Percentiles rank a stretch among this genome's conserved stretches.
phyloP scores from a whole-genome alignment of 92 coral and sea anemone genomes.

The Porites evermanni region DNA sequence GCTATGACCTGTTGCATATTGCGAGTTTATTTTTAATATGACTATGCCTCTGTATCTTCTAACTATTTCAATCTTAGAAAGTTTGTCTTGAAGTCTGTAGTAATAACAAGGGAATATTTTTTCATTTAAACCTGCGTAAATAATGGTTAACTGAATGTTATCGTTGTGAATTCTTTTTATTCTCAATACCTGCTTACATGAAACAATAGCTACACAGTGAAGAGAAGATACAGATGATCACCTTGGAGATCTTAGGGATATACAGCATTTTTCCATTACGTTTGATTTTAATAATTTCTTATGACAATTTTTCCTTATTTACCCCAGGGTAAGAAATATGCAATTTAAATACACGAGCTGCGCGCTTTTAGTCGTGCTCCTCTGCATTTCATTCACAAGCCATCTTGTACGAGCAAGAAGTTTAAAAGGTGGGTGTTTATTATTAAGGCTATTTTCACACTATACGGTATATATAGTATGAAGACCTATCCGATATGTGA shows the following conservation, averaged over 20 bases:
- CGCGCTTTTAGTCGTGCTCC: conserved; percentile 56
- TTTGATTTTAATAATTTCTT: not conserved
- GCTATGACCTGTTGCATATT: conserved; percentile 25
- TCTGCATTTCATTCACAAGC: conserved; percentile 38
- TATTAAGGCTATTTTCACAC: not conserved
- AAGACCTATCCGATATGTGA: not conserved
- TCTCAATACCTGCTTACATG: conserved; percentile 3
- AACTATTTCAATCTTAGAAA: not conserved
- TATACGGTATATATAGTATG: not conserved
- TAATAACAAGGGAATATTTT: no score
- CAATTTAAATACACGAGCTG: conserved; percentile 63
- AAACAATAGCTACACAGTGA: not conserved
- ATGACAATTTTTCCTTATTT: conserved; percentile 5
- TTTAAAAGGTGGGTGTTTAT: conserved; percentile 35
- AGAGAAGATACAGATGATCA: not conserved
- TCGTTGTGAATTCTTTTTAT: not conserved
- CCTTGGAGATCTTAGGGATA: not conserved
- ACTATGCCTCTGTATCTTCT: not conserved
- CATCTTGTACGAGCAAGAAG: conserved; percentile 39
- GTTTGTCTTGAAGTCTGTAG: no score
- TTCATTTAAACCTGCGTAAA: not conserved
- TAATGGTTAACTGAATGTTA: not conserved
- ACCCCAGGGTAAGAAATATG: conserved; percentile 75
- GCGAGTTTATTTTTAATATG: not conserved
- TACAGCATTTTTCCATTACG: not conserved